Evolutionary conservation across 2,888 invertebrate species (phyloP).

Genomic region (Drosophila trichaetosa): DNA sequence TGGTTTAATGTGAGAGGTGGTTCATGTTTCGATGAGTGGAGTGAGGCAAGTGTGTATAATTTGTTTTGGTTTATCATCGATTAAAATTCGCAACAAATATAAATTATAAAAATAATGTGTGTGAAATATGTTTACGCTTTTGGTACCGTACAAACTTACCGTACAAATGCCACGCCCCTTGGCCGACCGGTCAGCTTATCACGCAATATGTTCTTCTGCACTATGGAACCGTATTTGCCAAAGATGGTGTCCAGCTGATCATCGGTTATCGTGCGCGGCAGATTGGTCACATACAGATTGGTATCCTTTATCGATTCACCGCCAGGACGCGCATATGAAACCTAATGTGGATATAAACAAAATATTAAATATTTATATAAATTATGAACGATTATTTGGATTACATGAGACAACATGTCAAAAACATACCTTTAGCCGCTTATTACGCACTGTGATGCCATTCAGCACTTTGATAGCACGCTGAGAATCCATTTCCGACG

Average conservation of each 20-base stretch:
- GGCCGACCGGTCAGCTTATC: slow-evolving; percentile 95
- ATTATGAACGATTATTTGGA: neutral
- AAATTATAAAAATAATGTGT: neutral
- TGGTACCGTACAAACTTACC: slow-evolving; percentile 86
- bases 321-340: slow-evolving; percentile 95
- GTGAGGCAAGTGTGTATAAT: slow-evolving; percentile 3
- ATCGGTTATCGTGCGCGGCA: slow-evolving; percentile 94
- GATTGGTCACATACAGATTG: slow-evolving; percentile 96
- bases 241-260: slow-evolving; percentile 94
- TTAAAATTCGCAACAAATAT: neutral
- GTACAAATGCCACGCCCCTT: slow-evolving; percentile 96
- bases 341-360: slow-evolving; percentile 84
- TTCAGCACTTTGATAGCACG: slow-evolving; percentile 95
- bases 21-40: slow-evolving; percentile 1
- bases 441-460: slow-evolving; percentile 95
- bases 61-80: neutral
- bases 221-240: slow-evolving; percentile 94
- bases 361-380: neutral
- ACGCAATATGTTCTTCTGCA: slow-evolving; percentile 95
- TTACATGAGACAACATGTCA: neutral
- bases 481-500: slow-evolving; percentile 92
- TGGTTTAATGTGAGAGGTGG: slow-evolving; percentile 8
- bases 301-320: slow-evolving; percentile 97
- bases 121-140: neutral
- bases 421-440: slow-evolving; percentile 91